Evolutionary conservation across 2,797 vertebrate species (phyloP).

Genomic region (Octomys mimax): DNA sequence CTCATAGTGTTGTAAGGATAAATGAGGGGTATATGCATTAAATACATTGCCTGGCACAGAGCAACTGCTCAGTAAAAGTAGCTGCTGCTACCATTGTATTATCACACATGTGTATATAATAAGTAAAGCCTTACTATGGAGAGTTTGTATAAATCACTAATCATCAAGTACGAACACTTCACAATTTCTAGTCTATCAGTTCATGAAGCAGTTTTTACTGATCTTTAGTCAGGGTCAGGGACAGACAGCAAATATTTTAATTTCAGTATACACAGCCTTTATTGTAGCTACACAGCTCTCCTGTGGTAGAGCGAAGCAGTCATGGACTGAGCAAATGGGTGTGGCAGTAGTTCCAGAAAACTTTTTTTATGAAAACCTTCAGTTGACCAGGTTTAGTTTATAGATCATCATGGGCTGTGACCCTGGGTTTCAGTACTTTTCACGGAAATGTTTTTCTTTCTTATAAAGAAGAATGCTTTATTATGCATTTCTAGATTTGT

Average conservation of each 20-base stretch:
- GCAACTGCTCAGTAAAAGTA: not conserved
- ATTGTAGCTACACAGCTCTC: not conserved
- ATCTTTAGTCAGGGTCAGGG: not conserved
- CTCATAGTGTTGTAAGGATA: not conserved
- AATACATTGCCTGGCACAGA: not conserved
- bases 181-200: conserved; percentile 15
- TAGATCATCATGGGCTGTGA: not conserved
- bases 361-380: not conserved
- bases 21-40: not conserved
- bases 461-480: not conserved
- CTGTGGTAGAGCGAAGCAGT: not conserved
- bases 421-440: not conserved
- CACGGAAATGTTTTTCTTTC: not conserved
- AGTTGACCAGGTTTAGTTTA: not conserved
- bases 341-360: not conserved
- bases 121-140: not conserved
- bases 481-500: not conserved
- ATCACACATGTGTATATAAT: not conserved
- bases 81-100: not conserved
- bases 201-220: conserved; percentile 32
- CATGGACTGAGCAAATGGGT: not conserved
- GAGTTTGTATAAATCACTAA: conserved; percentile 5
- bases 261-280: not conserved
- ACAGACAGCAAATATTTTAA: not conserved
- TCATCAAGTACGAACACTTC: not conserved